These are phyloP conservation scores for Caracal caracal DNA, from an alignment of 2,113 vertebrate genomes.

Conservation along the genomic window DNA sequence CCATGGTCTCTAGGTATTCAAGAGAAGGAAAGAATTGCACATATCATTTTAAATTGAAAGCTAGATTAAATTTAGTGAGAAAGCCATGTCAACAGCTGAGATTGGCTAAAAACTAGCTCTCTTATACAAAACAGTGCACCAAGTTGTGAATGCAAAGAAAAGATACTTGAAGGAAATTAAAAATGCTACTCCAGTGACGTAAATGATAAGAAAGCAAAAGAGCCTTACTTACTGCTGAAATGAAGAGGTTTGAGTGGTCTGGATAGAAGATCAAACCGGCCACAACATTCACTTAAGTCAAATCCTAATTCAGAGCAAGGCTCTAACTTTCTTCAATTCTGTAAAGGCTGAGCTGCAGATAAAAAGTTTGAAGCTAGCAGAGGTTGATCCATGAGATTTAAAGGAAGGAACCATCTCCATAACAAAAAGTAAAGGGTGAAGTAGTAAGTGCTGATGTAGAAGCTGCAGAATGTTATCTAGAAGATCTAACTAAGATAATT, in stretches of 20 bases:
- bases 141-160: neutral
- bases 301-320: neutral
- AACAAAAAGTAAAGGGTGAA: neutral
- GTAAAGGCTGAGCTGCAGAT: neutral
- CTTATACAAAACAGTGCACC: neutral
- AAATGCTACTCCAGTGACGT: neutral
- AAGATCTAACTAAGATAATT: neutral
- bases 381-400: neutral
- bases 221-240: neutral
- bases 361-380: neutral
- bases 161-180: neutral
- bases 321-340: neutral
- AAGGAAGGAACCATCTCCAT: neutral
- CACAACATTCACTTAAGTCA: neutral
- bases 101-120: neutral
- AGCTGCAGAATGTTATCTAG: neutral
- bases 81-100: neutral
- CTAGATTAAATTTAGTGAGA: neutral
- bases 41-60: neutral
- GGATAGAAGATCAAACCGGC: neutral
- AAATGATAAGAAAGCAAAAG: neutral
- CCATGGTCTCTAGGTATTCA: neutral
- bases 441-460: neutral
- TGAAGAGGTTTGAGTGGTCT: neutral
- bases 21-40: neutral